Evolutionary conservation across 2,113 vertebrate genomes (phyloP), one percentile per base, ranked within the genome.

Genomic region (Pedionomus torquatus): DNA sequence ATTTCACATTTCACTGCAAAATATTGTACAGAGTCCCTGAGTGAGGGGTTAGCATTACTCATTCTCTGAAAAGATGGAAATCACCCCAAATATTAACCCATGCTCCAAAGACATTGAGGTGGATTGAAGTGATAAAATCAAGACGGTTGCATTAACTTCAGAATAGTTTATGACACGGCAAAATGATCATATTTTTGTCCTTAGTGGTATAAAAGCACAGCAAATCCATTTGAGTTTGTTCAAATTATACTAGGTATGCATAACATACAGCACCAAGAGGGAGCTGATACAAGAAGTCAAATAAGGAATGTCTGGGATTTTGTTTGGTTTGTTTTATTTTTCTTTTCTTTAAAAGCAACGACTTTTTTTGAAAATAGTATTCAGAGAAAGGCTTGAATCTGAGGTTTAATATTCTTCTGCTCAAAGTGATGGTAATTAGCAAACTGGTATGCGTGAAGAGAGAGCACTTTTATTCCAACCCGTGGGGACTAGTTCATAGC

Each of bases 381-480:
- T 89, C 60, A 66, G 43, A 89, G 37, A 89, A n/a, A 57, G 24
- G 21, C 55, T 95, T 74, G 90, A 89, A 21, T 82, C 58, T 48
- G 39, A 76, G 25, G 26, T 75, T 95, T 94, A 69, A 18, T 86
- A 37, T 51, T 61, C 93, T 90, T 41, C 37, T 35, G 66, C 43
- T 91, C 43, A 92, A 92, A 93, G 28, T 70, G 33, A 81, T n/a
- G 81, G 58, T 89, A 87, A 94, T 93, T 96, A 93, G 35, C 43
- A 66, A 84, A 83, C 44, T 63, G 15, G 44, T 84, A 61, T 39
- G 21, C 79, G 11, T 91, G 66, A 63, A 48, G 64, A 94, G 30
- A 55, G 7, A 89, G 5, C 35, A 28, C 11, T 90, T 95, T 90
- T 58, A 77, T 79, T 94, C 24, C 52, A 94, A 93, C 11, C 89